Evolutionary conservation across 2,797 vertebrate genomes (phyloP).

Genomic region (Rachycentron canadum): DNA sequence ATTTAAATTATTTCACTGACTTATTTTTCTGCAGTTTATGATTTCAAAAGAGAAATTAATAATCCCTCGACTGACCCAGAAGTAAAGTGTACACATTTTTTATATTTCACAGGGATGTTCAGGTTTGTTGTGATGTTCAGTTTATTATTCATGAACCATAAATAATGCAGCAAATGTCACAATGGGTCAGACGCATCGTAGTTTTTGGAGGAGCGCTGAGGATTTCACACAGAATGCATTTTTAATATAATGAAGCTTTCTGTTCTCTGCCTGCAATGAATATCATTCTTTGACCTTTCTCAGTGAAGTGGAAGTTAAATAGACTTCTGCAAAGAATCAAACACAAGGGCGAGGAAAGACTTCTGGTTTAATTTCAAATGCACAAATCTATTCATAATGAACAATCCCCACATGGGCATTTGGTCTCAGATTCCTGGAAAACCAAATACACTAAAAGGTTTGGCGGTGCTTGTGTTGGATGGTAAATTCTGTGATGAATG

Average conservation of each 20-base stretch:
- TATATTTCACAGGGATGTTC: conserved; percentile 31
- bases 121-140: conserved; percentile 6
- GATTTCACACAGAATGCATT: conserved; percentile 39
- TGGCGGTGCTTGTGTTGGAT: conserved; percentile 75
- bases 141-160: conserved; percentile 62
- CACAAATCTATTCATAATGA: conserved; percentile 64
- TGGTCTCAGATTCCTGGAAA: conserved; percentile 65
- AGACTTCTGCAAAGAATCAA: conserved; percentile 64
- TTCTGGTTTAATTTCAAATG: conserved; percentile 54
- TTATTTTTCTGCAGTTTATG: background rate
- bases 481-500: conserved; percentile 61
- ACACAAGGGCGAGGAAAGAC: conserved; percentile 21
- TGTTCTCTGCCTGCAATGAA: conserved; percentile 31
- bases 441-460: conserved; percentile 69
- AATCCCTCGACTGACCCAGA: background rate
- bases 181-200: conserved; percentile 34
- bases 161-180: conserved; percentile 63
- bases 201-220: conserved; percentile 20
- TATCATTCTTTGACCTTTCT: conserved; percentile 44
- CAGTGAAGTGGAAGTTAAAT: conserved; percentile 27
- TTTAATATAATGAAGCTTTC: conserved; percentile 38
- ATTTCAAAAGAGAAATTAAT: conserved; percentile 14
- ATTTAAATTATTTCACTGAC: conserved; percentile 6
- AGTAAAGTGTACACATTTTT: conserved; percentile 28
- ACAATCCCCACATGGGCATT: conserved; percentile 56